Evolutionary conservation across 2,797 vertebrate genomes (phyloP).

Genomic region (Dicrostonyx torquatus): DNA sequence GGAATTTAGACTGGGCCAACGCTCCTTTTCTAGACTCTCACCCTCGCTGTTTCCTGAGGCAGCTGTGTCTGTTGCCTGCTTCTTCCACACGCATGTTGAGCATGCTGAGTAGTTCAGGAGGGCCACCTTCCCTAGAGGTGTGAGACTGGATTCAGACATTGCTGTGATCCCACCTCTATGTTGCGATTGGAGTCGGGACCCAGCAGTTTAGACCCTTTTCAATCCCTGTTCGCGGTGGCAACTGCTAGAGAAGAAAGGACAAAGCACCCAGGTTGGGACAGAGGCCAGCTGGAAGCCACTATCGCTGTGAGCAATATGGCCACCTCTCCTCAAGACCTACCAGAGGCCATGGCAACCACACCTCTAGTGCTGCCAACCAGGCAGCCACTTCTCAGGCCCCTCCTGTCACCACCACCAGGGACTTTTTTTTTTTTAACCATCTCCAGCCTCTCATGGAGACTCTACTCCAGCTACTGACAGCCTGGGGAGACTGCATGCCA

Average conservation of each 20-base stretch:
- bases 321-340: not conserved
- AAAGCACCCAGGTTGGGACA: not conserved
- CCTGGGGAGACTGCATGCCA: not conserved
- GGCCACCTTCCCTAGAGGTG: not conserved
- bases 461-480: not conserved
- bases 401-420: not conserved
- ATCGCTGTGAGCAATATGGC: not conserved
- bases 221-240: not conserved
- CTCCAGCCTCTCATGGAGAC: not conserved
- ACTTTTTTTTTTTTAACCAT: not conserved
- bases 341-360: not conserved
- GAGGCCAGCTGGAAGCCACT: not conserved
- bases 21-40: not conserved
- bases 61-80: not conserved
- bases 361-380: not conserved
- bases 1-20: not conserved
- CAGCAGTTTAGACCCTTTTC: not conserved
- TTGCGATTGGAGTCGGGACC: not conserved
- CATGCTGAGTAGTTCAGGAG: not conserved
- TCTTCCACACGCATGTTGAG: not conserved
- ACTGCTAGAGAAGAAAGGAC: not conserved
- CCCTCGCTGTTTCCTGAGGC: not conserved
- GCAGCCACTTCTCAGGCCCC: not conserved
- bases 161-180: not conserved
- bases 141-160: not conserved